Conservation (phyloP, 2,888 invertebrate genomes). For the Crossocerus cetratus region DNA sequence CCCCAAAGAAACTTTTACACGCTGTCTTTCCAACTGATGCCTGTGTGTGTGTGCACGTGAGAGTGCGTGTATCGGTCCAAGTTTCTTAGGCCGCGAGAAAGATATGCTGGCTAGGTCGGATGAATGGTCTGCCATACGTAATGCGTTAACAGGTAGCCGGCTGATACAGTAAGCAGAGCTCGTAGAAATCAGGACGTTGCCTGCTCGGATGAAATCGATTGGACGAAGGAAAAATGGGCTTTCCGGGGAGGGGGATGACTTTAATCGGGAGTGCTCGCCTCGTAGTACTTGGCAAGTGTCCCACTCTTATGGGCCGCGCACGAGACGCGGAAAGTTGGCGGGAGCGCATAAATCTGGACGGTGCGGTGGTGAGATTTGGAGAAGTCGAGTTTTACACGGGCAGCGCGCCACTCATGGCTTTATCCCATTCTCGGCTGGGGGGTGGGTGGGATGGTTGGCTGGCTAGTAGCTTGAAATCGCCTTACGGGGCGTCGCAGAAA, state of each 20-base stretch:
- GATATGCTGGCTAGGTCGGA: too few species aligned
- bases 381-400: constrained; percentile 45
- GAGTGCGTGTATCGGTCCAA: too few species aligned
- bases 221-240: constrained; percentile 26
- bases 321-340: constrained; percentile 31
- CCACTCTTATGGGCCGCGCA: constrained; percentile 25
- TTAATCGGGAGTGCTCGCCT: constrained; percentile 23
- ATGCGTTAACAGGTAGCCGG: too few species aligned
- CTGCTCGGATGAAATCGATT: neutral
- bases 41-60: too few species aligned
- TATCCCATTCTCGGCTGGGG: constrained; percentile 6
- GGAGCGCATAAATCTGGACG: constrained; percentile 52
- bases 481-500: constrained; percentile 38
- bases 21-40: too few species aligned
- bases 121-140: too few species aligned
- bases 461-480: constrained; percentile 21
- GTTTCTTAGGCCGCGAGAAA: too few species aligned
- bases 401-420: constrained; percentile 31
- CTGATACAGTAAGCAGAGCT: neutral
- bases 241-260: neutral
- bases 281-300: constrained; percentile 35
- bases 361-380: neutral
- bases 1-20: too few species aligned
- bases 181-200: constrained; percentile 15
- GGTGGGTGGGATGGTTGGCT: neutral